Conservation (phyloP, 1,140 invertebrate species). For the Drosophila subpulchrella region DNA sequence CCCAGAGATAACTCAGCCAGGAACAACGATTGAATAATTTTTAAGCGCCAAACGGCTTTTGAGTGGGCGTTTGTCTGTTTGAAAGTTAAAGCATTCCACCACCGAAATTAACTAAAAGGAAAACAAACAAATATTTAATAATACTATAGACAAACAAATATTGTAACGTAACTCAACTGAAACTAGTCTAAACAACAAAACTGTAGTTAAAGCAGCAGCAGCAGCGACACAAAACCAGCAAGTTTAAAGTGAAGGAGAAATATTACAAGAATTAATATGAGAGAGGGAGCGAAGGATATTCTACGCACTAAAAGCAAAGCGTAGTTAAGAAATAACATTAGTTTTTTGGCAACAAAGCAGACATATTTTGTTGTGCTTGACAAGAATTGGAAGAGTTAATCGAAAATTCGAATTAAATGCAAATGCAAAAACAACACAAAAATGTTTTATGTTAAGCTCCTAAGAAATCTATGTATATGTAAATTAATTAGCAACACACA, state of each 20-base stretch:
- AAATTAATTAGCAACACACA: conserved; percentile 66
- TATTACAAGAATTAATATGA: conserved; percentile 13
- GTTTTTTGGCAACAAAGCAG: conserved; percentile 46
- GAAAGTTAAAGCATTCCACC: conserved; percentile 74
- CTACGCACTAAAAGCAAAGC: conserved; percentile 30
- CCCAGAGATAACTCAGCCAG: conserved; percentile 29
- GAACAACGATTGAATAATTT: conserved; percentile 63
- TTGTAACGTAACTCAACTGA: conserved; percentile 79
- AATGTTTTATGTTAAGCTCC: conserved; percentile 74
- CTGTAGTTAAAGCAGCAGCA: conserved; percentile 57
- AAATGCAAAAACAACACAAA: conserved; percentile 8
- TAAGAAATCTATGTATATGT: conserved; percentile 61
- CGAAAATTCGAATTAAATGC: conserved; percentile 32
- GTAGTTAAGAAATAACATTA: conserved; percentile 32
- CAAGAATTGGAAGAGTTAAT: conserved; percentile 38
- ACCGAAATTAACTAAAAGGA: conserved; percentile 62
- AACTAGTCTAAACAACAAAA: conserved; percentile 73
- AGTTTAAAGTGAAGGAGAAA: conserved; percentile 32
- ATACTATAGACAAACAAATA: conserved; percentile 50
- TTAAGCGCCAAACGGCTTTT: conserved; percentile 58
- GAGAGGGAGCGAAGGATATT: neutral
- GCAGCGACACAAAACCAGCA: conserved; percentile 47
- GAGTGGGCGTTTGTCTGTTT: conserved; percentile 35
- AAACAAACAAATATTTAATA: conserved; percentile 54
- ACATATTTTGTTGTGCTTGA: conserved; percentile 63